Evolutionary conservation across 2,113 vertebrate species (phyloP).

Genomic region (Cervus canadensis): DNA sequence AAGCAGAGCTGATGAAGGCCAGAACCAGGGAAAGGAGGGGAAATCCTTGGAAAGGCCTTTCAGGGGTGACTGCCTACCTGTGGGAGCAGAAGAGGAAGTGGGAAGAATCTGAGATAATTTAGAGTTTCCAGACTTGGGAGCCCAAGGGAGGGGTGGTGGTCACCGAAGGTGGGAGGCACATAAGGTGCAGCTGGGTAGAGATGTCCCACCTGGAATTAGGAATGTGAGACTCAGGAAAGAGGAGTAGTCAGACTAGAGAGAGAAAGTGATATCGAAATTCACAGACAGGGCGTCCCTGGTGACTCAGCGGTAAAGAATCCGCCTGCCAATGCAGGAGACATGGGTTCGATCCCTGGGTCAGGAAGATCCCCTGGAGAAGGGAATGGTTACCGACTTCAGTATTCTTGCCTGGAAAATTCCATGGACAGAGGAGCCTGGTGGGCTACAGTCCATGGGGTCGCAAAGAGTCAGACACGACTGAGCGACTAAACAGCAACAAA

Average conservation of each 20-base stretch:
- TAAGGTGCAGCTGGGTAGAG: neutral
- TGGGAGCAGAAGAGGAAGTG: neutral
- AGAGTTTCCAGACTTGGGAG: neutral
- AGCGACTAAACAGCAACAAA: neutral
- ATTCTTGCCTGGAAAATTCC: neutral
- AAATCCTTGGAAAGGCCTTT: neutral
- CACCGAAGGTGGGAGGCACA: neutral
- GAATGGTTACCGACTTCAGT: neutral
- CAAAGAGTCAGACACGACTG: neutral
- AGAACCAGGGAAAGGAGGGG: neutral
- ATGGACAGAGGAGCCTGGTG: neutral
- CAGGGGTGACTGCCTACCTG: neutral
- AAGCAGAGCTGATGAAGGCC: neutral
- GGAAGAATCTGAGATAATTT: neutral
- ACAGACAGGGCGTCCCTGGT: neutral
- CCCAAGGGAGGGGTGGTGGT: neutral
- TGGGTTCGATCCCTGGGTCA: neutral
- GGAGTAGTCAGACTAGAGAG: neutral
- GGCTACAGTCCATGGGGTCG: neutral
- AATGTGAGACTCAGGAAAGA: neutral
- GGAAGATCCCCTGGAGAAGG: neutral
- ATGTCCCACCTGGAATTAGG: neutral
- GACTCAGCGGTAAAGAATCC: neutral
- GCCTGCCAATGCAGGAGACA: neutral
- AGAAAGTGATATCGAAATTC: neutral